Base-by-base conservation (phyloP, 2,113 vertebrate genomes). In the Anoura caudifer region DNA sequence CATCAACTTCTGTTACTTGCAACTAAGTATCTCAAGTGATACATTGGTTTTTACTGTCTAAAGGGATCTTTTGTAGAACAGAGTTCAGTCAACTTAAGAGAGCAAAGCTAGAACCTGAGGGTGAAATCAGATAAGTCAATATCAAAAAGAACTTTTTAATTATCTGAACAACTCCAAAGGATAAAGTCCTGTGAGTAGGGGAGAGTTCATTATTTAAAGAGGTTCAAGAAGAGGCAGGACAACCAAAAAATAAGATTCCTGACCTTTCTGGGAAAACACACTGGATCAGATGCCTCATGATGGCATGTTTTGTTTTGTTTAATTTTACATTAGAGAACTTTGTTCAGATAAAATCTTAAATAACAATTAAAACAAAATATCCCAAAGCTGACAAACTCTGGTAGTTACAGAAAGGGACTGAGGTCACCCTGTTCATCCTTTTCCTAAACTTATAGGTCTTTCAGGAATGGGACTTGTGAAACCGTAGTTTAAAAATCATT, bases 311-410 rank as follows among this genome's bases (percentile, higher is more conserved):
- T 47, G 19, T 59, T 75, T 88, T 50, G 33, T 65, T 70, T 92
- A 43, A 28, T 65, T 70, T 94, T 79, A 50, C 63, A 31, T 43
- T 65, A n/a, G 24, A 89, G 31, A 8, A 81, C 5, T 70, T 86
- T 83, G 8, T 70, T 93, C 31, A 93, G 85, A 76, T 93, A 79
- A 90, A 88, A 67, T 85, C 33, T 80, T 43, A 72, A 73, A 50
- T 56, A 45, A 33, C 95, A 87, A 83, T 84, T 45, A 56, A 97
- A 84, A 50, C 28, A 81, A 87, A 82, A 70, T 43, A 85, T 69
- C 50, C 54, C 22, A 56, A 89, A 76, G 24, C 19, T 56, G 45
- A 87, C 47, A 52, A 41, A 63, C 41, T 83, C 19, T 45, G 54
- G 4, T 38, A 3, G 26, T 41, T 73, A 2, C 41, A 20, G 16